Evolutionary conservation across 2,113 vertebrate genomes (phyloP).

Genomic region (Nicator chloris): DNA sequence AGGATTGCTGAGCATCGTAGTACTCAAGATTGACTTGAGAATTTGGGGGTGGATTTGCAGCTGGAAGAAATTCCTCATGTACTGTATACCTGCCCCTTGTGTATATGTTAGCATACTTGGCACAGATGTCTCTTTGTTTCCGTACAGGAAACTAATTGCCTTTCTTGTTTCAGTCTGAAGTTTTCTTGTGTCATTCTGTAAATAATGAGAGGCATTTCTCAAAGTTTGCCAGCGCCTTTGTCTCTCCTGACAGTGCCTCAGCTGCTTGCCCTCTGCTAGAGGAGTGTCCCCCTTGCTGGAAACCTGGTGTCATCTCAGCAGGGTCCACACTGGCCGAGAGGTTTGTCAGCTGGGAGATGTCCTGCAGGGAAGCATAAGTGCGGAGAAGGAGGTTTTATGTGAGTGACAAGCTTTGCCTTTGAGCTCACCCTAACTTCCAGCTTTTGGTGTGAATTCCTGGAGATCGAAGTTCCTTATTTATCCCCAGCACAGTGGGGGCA

Average conservation of each 20-base stretch:
- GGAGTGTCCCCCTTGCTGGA: neutral
- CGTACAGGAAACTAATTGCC: conserved; percentile 69
- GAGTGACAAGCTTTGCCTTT: neutral
- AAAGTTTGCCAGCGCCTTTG: conserved; percentile 57
- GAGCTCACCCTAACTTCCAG: neutral
- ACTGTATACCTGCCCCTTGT: conserved; percentile 64
- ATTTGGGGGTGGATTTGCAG: conserved; percentile 63
- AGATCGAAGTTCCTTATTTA: neutral
- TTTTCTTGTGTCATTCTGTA: conserved; percentile 60
- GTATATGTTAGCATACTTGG: conserved; percentile 66
- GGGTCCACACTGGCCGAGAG: neutral
- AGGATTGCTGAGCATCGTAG: conserved; percentile 48
- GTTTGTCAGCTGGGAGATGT: neutral
- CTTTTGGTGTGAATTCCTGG: neutral
- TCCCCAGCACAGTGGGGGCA: neutral
- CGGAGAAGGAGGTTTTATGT: neutral
- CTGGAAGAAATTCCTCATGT: conserved; percentile 66
- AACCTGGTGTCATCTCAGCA: neutral
- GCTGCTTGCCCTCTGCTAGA: neutral
- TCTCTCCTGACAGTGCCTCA: conserved; percentile 25
- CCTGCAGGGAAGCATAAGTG: neutral
- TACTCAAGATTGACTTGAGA: conserved; percentile 54
- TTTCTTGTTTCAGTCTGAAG: conserved; percentile 70
- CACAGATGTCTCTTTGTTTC: conserved; percentile 79
- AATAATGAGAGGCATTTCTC: conserved; percentile 66